phyloP scores from a whole-genome alignment of 2,797 vertebrate species.

The Fundulus diaphanus region DNA sequence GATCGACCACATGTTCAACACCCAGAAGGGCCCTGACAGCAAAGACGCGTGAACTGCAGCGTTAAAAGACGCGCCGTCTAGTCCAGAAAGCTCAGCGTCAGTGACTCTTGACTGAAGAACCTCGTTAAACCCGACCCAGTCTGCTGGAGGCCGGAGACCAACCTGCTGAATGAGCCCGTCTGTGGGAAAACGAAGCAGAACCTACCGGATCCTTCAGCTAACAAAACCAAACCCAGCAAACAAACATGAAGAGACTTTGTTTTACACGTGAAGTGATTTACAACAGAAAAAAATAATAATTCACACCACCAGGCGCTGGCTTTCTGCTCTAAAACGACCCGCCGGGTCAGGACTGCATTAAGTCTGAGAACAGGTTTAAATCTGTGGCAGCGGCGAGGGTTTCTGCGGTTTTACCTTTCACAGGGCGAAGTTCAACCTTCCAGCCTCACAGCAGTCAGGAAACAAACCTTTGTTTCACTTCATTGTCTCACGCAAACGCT shows the following conservation, averaged over 20 bases:
- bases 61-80: no score
- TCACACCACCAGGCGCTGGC: no score
- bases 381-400: background rate
- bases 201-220: background rate
- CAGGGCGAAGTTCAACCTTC: slow-evolving; percentile 50
- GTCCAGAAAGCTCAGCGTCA: background rate
- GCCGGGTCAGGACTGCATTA: background rate
- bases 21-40: background rate
- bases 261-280: background rate
- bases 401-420: slow-evolving; percentile 10
- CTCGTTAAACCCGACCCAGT: background rate
- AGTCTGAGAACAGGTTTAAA: background rate
- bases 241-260: background rate
- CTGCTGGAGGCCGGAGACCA: background rate
- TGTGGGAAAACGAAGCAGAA: background rate
- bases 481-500: slow-evolving; percentile 8
- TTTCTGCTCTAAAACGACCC: background rate
- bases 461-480: slow-evolving; percentile 11
- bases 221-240: background rate
- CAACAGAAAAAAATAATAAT: background rate
- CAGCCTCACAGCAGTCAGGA: slow-evolving; percentile 20
- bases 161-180: background rate
- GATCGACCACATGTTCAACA: background rate
- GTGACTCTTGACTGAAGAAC: no score
- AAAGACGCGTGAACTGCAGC: background rate